Base-by-base conservation (phyloP, 2,888 invertebrate species). In the Netelia fuscicornis region DNA sequence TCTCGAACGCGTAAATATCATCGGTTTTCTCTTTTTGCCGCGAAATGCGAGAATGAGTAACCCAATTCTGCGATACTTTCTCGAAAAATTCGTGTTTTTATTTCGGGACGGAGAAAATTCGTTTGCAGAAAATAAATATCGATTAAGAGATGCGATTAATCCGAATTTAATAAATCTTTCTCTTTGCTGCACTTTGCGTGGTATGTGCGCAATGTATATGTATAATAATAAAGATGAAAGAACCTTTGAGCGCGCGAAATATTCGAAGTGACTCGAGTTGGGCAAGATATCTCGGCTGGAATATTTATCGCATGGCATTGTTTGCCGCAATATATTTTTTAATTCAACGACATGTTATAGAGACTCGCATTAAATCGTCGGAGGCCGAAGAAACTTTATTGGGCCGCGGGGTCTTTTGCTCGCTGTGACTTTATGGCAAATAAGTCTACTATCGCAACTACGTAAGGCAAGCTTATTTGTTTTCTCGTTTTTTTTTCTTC, bases 251-350 rank as follows among this genome's bases (percentile, higher is more conserved):
- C 9, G 58, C 20, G 58, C 10, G 17, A 9, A 56, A 56, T 56
- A 58, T 58, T 17, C 58, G 1, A 10, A 58, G 20, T 48, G 58
- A 58, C 17, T 58, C 58, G 54, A 64, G 48, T 37, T 67, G 25
- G 52, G 11, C n/a, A 42, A 74, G 79, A 79, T 79, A 79, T 62
- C 75, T 48, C 67, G 71, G 56, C 58, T n/a, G 58, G 67, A 62
- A 62, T 65, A 64, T 81, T 84, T 84, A 84, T 78, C 52, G 58
- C 75, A 17, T 58, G 52, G 78, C 78, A 84, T 84, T 84, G 84
- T 84, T 81, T 77, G 37, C 68, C 17, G 58, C 54, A 20, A 68
- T 81, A 64, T 68, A 68, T 60, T 60, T 60, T 67, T 44, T 68
- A 37, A 44, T 68, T 44, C 74, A 17, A 65, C 52, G 11, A 25